These are phyloP conservation scores for Sus cebifrons DNA, from an alignment of 2,797 vertebrate species.

Conservation along the genomic window DNA sequence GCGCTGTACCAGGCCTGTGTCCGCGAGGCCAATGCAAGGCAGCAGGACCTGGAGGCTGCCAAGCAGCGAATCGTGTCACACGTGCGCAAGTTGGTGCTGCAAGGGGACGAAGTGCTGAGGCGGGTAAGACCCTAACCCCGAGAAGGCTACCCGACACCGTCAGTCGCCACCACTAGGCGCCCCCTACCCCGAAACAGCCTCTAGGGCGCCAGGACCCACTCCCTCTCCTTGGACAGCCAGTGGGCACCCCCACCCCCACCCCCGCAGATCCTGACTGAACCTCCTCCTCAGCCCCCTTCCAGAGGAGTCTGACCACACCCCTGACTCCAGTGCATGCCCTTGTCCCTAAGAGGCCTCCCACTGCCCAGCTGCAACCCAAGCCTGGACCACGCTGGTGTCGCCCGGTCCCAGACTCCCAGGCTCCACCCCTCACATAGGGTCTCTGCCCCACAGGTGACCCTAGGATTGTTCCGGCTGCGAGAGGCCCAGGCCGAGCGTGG, in stretches of 20 bases:
- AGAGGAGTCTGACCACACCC: background rate
- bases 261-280: background rate
- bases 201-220: background rate
- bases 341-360: background rate
- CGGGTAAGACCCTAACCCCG: slow-evolving; percentile 90
- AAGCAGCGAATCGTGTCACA: slow-evolving; percentile 95
- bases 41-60: slow-evolving; percentile 93
- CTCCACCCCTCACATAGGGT: background rate
- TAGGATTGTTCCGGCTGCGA: slow-evolving; percentile 95
- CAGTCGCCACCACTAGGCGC: background rate
- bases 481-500: slow-evolving; percentile 92
- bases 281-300: background rate
- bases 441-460: slow-evolving; percentile 90
- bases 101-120: slow-evolving; percentile 95
- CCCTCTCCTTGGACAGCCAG: background rate
- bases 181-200: background rate
- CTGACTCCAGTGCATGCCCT: fast-evolving
- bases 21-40: slow-evolving; percentile 91
- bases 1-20: slow-evolving; percentile 91
- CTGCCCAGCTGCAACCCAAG: too few species aligned
- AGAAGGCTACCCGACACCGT: background rate
- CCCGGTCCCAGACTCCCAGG: background rate
- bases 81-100: slow-evolving; percentile 95
- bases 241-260: too few species aligned
- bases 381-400: background rate